These are phyloP conservation scores for Pachycephus smyrnensis DNA, from an alignment of 2,888 invertebrate species.

Conservation along the genomic window DNA sequence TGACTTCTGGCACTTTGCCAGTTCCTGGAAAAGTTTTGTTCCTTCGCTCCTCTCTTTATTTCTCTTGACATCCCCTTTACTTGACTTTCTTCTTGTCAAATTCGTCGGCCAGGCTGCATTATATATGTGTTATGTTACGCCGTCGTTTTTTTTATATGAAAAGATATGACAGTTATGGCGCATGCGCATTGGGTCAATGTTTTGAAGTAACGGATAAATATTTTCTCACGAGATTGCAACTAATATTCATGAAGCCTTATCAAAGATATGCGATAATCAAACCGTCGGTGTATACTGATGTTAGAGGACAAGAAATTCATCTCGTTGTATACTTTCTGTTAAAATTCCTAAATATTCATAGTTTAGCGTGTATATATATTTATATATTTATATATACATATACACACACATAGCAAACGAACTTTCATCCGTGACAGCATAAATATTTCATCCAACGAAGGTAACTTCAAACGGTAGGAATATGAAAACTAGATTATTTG, in stretches of 20 bases:
- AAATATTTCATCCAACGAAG: slow-evolving; percentile 40
- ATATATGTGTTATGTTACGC: not conserved
- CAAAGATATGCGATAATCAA: not conserved
- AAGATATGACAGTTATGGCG: not conserved
- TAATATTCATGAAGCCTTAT: not conserved
- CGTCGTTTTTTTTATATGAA: not conserved
- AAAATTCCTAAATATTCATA: slow-evolving; percentile 45
- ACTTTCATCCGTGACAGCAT: slow-evolving; percentile 25
- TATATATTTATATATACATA: too few species aligned
- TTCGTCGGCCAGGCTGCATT: not conserved
- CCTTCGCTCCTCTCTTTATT: not conserved
- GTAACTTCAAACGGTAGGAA: slow-evolving; percentile 35
- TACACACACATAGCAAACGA: slow-evolving; percentile 27
- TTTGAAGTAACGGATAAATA: not conserved
- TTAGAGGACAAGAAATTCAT: not conserved
- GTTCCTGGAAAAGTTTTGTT: not conserved
- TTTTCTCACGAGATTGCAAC: not conserved
- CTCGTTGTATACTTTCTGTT: slow-evolving; percentile 5
- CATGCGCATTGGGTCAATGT: not conserved
- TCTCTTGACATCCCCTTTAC: not conserved
- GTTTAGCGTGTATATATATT: not conserved
- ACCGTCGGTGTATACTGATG: not conserved
- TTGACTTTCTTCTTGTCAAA: not conserved
- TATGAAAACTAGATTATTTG: not conserved
- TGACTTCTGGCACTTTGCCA: not conserved